Base-by-base conservation (phyloP, 1,140 invertebrate genomes). In the Gerris buenoi region DNA sequence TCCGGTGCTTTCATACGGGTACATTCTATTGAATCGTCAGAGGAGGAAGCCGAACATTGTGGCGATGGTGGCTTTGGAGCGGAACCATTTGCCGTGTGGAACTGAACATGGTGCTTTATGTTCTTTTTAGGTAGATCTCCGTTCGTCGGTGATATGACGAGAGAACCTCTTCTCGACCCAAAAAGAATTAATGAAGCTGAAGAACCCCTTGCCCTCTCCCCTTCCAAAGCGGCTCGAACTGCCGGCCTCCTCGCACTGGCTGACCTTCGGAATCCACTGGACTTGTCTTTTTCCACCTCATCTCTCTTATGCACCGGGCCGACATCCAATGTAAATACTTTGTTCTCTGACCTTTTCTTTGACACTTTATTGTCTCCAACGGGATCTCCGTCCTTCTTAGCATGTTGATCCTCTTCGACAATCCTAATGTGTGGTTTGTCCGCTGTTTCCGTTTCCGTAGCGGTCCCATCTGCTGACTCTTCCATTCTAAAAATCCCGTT, bases 1-100 rank as follows among this genome's bases (percentile, higher is more conserved):
- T 89, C 87, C 0, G 87, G 87, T 0, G 87, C 83, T 77, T 0
- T 22, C 18, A 84, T 81, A 73, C 88, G 86, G 0, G 84, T 80
- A 1, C 33, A 62, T 27, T 28, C 65, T 15, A 69, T 22, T 13
- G 68, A 66, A 25, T 25, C 56, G 25, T 64, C 63, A 18, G 61
- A 46, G 13, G 65, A 64, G 10, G 68, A 68, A 15, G 65, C 64
- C 22, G 60, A 27, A 25, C 63, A 67, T 5, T 63, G 46, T n/a
- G 33, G 58, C 33, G 65, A 57, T 14, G 46, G 26, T 14, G 64
- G 22, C 62, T 25, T 56, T 25, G 18, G 60, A 14, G 67, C 57
- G 62, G 64, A 66, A 27, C 22, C 33, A 62, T 59, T 46, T 25
- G 22, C 64, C 22, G 60, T 65, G 25, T 63, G 64, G 27, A 68